Evolutionary conservation across 1,140 invertebrate species (phyloP), one percentile per base, ranked within the genome.

Genomic region (Drosophila repleta): DNA sequence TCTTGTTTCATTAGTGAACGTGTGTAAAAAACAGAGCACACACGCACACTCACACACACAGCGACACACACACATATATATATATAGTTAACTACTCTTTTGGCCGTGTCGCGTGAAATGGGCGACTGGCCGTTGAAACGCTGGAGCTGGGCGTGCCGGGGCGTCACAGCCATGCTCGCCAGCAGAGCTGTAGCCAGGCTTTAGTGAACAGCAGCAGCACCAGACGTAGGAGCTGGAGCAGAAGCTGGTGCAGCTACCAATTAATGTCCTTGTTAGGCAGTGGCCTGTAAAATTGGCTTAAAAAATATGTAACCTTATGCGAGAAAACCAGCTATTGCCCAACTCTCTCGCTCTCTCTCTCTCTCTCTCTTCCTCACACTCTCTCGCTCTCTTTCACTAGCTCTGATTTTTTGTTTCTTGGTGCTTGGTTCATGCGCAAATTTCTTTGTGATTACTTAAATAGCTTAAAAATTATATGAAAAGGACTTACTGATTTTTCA

Each of bases 221-320:
- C 18, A 15, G 6, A 26, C 17, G 21, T 46, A 7, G 64, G 29
- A 37, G 70, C 63, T 37, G 35, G 32, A 48, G 58, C 60, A 62
- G 56, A 29, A 56, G 62, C 62, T 62, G 74, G 58, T 45, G 61
- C 75, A 71, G 81, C 81, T 85, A 90, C 85, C 87, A 90, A 90
- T 90, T 90, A 90, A 90, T 90, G 87, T 85, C 85, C 85, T 90
- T 90, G 85, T 90, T 90, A 90, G 82, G 85, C 85, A 87, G 29
- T 90, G 87, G 87, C 85, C 85, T 90, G 85, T 87, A 90, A 90
- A 90, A 90, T 90, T 90, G 87, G 87, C 87, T 90, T 90, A 90
- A 90, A 85, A 76, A 87, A 87, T 87, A 82, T 88, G 79, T 87
- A 87, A 87, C 83, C 82, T 87, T 87, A 87, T 82, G 64, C 82